These are phyloP conservation scores for Trachelus troglodyta DNA, from an alignment of 2,888 invertebrate genomes.

Conservation along the genomic window DNA sequence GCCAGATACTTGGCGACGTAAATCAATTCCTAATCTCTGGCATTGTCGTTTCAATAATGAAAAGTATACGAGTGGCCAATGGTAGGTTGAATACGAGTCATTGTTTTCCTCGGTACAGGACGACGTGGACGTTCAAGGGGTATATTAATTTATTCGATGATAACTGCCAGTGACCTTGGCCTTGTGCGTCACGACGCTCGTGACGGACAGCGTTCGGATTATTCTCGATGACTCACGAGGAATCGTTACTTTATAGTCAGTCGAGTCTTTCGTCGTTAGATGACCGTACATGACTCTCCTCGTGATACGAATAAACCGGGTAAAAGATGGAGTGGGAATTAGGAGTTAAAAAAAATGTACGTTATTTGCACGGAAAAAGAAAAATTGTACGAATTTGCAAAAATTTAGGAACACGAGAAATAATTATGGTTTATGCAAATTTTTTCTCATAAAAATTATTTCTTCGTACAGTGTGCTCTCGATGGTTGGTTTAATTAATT, in stretches of 20 bases:
- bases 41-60: not conserved
- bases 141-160: conserved; percentile 53
- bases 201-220: conserved; percentile 42
- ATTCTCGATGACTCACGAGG: conserved; percentile 49
- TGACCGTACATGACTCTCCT: not conserved
- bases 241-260: conserved; percentile 7
- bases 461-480: too few species aligned
- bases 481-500: not conserved
- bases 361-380: not conserved
- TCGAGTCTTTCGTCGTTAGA: not conserved
- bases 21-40: not conserved
- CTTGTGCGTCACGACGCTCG: conserved; percentile 49
- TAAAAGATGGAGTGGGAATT: not conserved
- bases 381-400: not conserved
- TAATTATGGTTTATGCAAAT: not conserved
- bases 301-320: not conserved
- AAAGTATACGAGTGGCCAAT: not conserved
- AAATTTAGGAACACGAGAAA: not conserved
- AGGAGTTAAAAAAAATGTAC: not conserved
- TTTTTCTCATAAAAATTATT: not conserved
- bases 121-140: conserved; percentile 19
- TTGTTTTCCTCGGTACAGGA: conserved; percentile 30
- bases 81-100: conserved; percentile 3
- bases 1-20: not conserved
- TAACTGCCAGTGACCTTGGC: conserved; percentile 54